Conservation (phyloP, 92 coral and sea anemone species). For the Porites rus region DNA sequence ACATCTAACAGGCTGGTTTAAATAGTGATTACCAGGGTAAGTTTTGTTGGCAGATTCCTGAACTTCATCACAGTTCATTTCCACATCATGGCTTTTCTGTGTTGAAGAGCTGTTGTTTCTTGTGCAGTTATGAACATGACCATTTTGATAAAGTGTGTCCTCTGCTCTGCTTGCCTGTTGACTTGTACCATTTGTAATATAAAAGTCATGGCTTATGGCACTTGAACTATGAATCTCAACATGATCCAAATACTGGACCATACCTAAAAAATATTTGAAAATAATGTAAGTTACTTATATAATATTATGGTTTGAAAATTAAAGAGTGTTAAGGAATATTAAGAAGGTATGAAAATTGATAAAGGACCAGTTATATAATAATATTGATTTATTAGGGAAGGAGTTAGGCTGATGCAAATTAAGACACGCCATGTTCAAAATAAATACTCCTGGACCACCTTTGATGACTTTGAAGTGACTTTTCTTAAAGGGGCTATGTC, state of each 20-base stretch:
- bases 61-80: constrained; percentile 51
- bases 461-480: too few relatives aligned
- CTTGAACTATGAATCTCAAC: constrained; percentile 35
- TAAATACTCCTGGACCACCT: too few relatives aligned
- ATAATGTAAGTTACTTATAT: not conserved
- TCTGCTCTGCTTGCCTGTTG: not conserved
- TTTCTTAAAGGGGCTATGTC: too few relatives aligned
- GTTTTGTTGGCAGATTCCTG: not conserved
- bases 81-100: constrained; percentile 37
- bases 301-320: not conserved
- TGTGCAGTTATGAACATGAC: constrained; percentile 4
- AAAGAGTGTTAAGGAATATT: too few relatives aligned
- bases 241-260: constrained; percentile 37
- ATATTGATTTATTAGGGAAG: too few relatives aligned
- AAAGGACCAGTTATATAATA: too few relatives aligned
- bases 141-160: not conserved
- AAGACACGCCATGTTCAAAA: too few relatives aligned
- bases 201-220: constrained; percentile 28
- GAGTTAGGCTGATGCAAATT: too few relatives aligned
- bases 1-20: constrained; percentile 68
- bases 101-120: not conserved
- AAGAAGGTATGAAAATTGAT: too few relatives aligned
- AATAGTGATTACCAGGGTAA: constrained; percentile 26
- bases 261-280: not conserved
- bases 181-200: constrained; percentile 13